A percentile compares a stretch with the other conserved stretches of the same genome.
phyloP scores from a whole-genome alignment of 2,797 vertebrate genomes.

The Threskiornis aethiopicus region DNA sequence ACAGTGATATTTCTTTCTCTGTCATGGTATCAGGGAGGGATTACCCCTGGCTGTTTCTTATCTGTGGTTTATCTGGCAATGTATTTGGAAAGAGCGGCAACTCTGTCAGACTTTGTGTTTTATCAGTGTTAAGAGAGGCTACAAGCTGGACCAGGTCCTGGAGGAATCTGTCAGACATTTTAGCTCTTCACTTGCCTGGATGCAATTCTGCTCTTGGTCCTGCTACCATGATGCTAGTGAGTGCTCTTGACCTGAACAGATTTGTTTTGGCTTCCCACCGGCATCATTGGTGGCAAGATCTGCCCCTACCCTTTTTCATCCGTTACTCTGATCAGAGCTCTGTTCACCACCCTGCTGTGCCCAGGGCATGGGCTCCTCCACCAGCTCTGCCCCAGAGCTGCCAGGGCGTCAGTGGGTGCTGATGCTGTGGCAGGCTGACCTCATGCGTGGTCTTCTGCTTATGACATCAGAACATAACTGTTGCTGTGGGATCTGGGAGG shows the following conservation, averaged over 20 bases:
- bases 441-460: accelerated
- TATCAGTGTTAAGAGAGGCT: conserved; percentile 6
- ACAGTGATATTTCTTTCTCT: neutral
- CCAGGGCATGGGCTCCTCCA: neutral
- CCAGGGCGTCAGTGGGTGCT: neutral
- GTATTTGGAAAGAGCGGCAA: neutral
- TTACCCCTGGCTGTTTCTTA: conserved; percentile 32
- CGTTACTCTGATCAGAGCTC: neutral
- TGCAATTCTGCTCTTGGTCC: neutral
- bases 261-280: neutral
- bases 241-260: neutral
- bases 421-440: neutral
- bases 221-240: neutral
- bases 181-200: neutral
- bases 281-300: neutral
- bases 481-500: neutral
- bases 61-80: conserved; percentile 41
- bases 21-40: neutral
- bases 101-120: conserved; percentile 20
- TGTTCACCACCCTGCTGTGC: neutral
- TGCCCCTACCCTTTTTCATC: neutral
- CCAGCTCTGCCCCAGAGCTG: accelerated
- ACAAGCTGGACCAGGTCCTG: neutral
- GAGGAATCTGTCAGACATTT: neutral
- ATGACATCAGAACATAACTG: neutral